Evolutionary conservation across 2,113 vertebrate genomes (phyloP), one percentile per base, ranked within the genome.

Genomic region (Psittacula cyanocephala): DNA sequence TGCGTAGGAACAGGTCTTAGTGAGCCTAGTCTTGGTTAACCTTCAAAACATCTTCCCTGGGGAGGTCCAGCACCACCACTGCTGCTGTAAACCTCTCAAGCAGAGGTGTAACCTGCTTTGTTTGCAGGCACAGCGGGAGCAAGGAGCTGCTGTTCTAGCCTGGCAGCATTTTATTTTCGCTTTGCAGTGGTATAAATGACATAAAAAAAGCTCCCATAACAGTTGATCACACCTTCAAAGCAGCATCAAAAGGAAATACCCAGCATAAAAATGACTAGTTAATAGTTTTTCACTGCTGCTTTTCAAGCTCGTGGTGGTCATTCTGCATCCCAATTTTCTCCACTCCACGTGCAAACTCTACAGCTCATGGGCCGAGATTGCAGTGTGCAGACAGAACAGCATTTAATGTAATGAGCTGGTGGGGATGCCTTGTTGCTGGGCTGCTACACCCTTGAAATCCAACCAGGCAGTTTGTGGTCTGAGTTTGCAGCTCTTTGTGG

Each of bases 301-400:
- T 85, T 82, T 46, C 41, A 70, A 69, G 46, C 19, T 23, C 12
- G 10, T 46, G 23, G 33, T 72, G 70, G 19, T 50, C 70, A 68
- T 28, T 23, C 31, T 68, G 19, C 43, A 60, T 10, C 25, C 25
- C 43, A 6, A 13, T 3, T 67, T n/a, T 19, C 37, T 68, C 39
- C 2, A 1, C 6, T 72, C 43, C 3, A 6, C 1, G 2, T 4
- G 29, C 19, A 25, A 43, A 29, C 0, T 0, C 18, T 81, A 19
- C 28, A 65, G 68, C 27, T 74, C 2, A 0, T 2, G 29, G 63
- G 37, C 85, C 78, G 69, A 57, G 55, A 13, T 8, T 33, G 37
- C 41, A 22, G 20, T 1, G 10, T 23, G 9, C 33, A 35, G 33
- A 16, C 57, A 59, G 33, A 59, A 7, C 57, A 35, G 33, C 13